Evolutionary conservation across 2,888 invertebrate genomes (phyloP).

Genomic region (Electrophaes corylata): DNA sequence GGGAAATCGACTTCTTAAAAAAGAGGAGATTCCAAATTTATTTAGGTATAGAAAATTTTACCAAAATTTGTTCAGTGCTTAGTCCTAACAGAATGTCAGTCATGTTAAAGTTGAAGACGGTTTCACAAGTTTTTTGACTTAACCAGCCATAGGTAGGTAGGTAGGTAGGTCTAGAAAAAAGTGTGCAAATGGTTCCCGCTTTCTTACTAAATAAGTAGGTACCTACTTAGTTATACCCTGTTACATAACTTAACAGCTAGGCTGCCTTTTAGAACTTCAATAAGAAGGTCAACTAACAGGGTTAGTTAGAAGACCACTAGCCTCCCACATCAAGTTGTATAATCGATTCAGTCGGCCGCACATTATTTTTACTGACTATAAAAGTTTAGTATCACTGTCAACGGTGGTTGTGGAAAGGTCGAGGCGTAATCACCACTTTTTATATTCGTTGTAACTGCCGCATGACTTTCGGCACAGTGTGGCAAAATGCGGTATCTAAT

Average conservation of each 20-base stretch:
- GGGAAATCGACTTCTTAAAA: too few relatives aligned
- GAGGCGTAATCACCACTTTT: constrained; percentile 55
- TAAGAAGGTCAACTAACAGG: constrained; percentile 24
- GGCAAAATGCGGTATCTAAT: not conserved
- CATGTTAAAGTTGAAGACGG: too few relatives aligned
- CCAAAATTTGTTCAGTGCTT: too few relatives aligned
- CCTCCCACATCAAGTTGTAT: constrained; percentile 28
- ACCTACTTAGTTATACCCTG: not conserved
- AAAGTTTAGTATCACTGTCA: constrained; percentile 60
- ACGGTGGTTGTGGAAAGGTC: constrained; percentile 56
- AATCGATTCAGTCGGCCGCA: constrained; percentile 49
- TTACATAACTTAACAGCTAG: not conserved
- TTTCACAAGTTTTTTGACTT: too few relatives aligned
- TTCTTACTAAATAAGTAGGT: not conserved
- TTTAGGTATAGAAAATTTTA: too few relatives aligned
- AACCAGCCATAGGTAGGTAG: too few relatives aligned
- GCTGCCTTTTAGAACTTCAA: constrained; percentile 10
- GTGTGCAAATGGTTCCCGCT: too few relatives aligned
- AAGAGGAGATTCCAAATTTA: too few relatives aligned
- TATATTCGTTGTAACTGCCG: constrained; percentile 45
- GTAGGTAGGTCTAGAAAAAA: too few relatives aligned
- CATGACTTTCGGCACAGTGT: not conserved
- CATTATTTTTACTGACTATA: constrained; percentile 61
- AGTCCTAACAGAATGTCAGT: too few relatives aligned
- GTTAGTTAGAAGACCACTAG: constrained; percentile 23